These are phyloP conservation scores for Cotesia vestalis DNA, from an alignment of 1,140 invertebrate species.

Conservation along the genomic window DNA sequence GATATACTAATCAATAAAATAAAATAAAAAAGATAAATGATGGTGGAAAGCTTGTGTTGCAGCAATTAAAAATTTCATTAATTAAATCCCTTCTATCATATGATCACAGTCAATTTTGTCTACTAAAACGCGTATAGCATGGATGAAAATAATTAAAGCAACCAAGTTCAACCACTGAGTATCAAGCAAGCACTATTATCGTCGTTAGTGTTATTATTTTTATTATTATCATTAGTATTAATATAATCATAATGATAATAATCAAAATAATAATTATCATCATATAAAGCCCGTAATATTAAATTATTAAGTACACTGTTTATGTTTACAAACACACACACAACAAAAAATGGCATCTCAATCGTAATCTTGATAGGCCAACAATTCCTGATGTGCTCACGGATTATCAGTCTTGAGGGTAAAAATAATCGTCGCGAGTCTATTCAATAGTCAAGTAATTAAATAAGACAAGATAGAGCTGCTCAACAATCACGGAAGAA, in stretches of 20 bases:
- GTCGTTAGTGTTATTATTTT: no score
- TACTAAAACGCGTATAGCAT: conserved; percentile 47
- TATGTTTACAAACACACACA: neutral
- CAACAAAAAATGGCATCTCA: conserved; percentile 9
- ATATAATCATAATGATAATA: no score
- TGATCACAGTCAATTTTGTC: conserved; percentile 57
- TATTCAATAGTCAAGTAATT: neutral
- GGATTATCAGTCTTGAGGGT: conserved; percentile 22
- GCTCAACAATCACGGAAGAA: neutral
- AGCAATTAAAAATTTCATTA: conserved; percentile 15
- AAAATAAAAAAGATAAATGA: conserved; percentile 18
- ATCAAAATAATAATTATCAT: neutral
- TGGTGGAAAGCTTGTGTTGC: conserved; percentile 12
- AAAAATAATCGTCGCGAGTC: conserved; percentile 17
- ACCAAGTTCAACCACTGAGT: conserved; percentile 4
- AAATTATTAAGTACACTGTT: conserved; percentile 21
- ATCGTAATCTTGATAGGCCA: conserved; percentile 21
- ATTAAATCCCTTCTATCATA: conserved; percentile 40
- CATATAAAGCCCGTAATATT: neutral
- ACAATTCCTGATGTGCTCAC: neutral
- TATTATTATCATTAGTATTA: no score
- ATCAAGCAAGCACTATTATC: neutral
- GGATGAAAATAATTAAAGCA: conserved; percentile 11
- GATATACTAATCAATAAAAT: conserved; percentile 9
- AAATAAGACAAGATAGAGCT: conserved; percentile 1